phyloP scores from a whole-genome alignment of 1,140 invertebrate genomes.

The Brachionus plicatilis region DNA sequence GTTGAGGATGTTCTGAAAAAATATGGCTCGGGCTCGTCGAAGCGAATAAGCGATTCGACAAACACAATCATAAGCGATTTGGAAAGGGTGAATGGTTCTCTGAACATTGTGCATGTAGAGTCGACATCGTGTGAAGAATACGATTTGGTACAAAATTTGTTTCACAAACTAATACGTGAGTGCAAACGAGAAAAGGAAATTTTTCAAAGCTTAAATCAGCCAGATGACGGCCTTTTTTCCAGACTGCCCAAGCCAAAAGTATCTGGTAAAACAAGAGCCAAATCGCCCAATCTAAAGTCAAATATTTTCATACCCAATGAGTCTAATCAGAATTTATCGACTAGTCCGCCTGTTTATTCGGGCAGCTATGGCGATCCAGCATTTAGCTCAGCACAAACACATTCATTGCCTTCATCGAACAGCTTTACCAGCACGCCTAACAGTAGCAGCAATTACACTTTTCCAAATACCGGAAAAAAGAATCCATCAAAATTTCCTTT shows the following conservation, averaged over 20 bases:
- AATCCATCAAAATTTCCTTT: conserved; percentile 21
- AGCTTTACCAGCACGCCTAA: not conserved
- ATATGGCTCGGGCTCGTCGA: not conserved
- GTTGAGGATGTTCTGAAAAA: not conserved
- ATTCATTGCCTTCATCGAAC: not conserved
- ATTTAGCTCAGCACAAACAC: not conserved
- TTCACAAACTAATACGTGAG: not conserved
- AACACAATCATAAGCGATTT: conserved; percentile 10
- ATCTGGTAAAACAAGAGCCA: not conserved
- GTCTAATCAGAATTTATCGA: not conserved
- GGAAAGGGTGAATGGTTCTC: not conserved
- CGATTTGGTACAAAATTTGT: not conserved
- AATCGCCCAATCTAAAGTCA: not conserved
- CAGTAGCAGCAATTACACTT: not conserved
- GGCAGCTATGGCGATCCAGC: not conserved
- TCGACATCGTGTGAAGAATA: conserved; percentile 19
- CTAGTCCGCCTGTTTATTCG: not conserved
- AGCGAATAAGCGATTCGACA: conserved; percentile 11
- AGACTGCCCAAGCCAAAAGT: not conserved
- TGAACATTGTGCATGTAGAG: not conserved
- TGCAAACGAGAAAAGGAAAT: not conserved
- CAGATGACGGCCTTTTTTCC: not conserved
- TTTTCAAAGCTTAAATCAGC: not conserved
- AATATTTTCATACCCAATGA: not conserved
- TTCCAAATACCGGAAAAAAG: not conserved